Evolutionary conservation across 1,140 invertebrate species (phyloP), one percentile per base, ranked within the genome.

Genomic region (Neodiprion fabricii): DNA sequence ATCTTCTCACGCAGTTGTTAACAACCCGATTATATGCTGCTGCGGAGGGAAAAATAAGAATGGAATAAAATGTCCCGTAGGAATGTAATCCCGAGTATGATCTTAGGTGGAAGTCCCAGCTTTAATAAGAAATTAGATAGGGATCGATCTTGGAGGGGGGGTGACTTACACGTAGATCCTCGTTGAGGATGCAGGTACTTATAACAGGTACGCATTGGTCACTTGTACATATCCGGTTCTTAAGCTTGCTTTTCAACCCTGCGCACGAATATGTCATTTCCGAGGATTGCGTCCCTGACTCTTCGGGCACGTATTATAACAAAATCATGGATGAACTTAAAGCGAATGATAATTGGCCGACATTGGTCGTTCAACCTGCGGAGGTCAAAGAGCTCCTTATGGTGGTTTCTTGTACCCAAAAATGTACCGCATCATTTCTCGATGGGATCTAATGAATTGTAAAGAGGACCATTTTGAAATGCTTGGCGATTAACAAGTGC

Each of bases 391-490:
- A 1, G 28, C 28, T 5, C 28, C 28, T 40, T 5, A 40, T 40
- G 28, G 28, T 40, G 28, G 1, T 40, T 40, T 40, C 1, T 40
- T 2, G 28, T 40, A 40, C 1, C 28, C 28, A 40, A 40, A 40
- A 40, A 40, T 40, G 5, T 40, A 1, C 28, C 28, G 28, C 28
- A 40, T 40, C 28, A 40, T 40, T 40, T 40, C 5, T 40, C 5
- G 28, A 40, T 40, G 28, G 28, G 5, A 5, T 40, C 28, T 40
- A 40, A 40, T 40, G 1, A 21, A 21, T 48, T 47, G n/a, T 23
- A 11, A 69, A 69, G 66, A 74, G 67, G 61, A 40, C 67, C 72
- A 68, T 74, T 69, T 69, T 68, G 72, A 66, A 65, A 50, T 28
- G 67, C 28, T 49, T 40, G 2, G 10, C 71, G 50, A 7, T 50